These are phyloP conservation scores for Melinaea menophilus DNA, from an alignment of 2,888 invertebrate genomes.

Conservation along the genomic window DNA sequence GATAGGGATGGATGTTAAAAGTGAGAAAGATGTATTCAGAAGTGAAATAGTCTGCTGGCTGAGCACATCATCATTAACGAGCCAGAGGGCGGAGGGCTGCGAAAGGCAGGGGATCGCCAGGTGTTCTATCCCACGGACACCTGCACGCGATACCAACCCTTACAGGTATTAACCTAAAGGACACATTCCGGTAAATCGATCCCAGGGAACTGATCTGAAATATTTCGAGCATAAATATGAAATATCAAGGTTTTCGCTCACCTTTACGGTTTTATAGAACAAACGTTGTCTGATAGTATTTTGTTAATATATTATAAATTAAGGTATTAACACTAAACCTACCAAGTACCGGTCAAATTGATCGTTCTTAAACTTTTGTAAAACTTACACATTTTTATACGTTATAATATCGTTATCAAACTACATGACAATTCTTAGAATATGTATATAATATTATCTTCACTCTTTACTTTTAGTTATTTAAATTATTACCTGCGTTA, in stretches of 20 bases:
- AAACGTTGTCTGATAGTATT: too few relatives aligned
- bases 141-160: slow-evolving; percentile 69
- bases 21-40: slow-evolving; percentile 81
- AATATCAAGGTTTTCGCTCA: slow-evolving; percentile 74
- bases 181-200: slow-evolving; percentile 54
- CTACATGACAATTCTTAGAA: too few relatives aligned
- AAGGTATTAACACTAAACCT: too few relatives aligned
- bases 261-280: slow-evolving; percentile 44
- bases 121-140: slow-evolving; percentile 78
- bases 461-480: too few relatives aligned
- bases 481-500: too few relatives aligned
- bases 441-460: too few relatives aligned
- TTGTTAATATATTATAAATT: too few relatives aligned
- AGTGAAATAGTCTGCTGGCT: slow-evolving; percentile 86
- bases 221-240: slow-evolving; percentile 75
- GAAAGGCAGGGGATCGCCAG: slow-evolving; percentile 78
- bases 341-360: too few relatives aligned
- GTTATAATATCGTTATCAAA: too few relatives aligned
- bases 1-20: slow-evolving; percentile 70
- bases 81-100: slow-evolving; percentile 80
- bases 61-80: slow-evolving; percentile 89
- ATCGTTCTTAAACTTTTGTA: too few relatives aligned
- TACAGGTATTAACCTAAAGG: slow-evolving; percentile 53
- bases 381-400: too few relatives aligned
- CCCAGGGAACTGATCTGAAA: slow-evolving; percentile 58